These are phyloP conservation scores for Octodon degus DNA, from an alignment of 2,113 vertebrate genomes.

Conservation along the genomic window DNA sequence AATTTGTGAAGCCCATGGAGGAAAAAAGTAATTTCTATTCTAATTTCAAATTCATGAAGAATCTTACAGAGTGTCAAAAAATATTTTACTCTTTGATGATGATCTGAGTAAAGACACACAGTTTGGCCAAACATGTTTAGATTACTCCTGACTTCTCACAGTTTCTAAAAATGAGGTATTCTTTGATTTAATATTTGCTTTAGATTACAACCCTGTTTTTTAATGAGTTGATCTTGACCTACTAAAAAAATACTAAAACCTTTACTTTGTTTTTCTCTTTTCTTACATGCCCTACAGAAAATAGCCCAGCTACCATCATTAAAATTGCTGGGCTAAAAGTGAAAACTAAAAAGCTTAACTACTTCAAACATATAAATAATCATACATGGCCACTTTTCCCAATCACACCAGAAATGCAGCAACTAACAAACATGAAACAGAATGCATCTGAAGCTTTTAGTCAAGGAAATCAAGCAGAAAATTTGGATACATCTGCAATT, in stretches of 20 bases:
- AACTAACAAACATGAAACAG: not conserved
- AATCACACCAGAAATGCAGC: conserved; percentile 15
- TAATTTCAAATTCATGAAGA: conserved; percentile 60
- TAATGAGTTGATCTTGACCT: not conserved
- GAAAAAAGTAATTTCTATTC: conserved; percentile 47
- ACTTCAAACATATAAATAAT: not conserved
- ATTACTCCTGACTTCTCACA: not conserved
- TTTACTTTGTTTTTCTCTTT: not conserved
- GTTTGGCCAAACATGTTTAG: not conserved
- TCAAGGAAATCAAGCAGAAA: not conserved
- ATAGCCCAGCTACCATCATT: not conserved
- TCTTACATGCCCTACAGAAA: not conserved
- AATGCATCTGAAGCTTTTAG: not conserved
- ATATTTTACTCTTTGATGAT: conserved; percentile 51
- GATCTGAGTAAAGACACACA: conserved; percentile 53
- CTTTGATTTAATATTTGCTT: not conserved
- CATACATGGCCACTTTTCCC: conserved; percentile 30
- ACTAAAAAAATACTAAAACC: conserved; percentile 8
- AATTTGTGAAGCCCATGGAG: conserved; percentile 12
- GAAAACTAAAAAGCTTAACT: not conserved
- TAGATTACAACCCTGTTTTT: not conserved
- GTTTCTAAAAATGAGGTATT: not conserved
- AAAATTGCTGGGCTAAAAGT: not conserved
- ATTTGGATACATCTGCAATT: conserved; percentile 7
- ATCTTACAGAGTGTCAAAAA: conserved; percentile 52